Evolutionary conservation across 2,797 vertebrate genomes (phyloP), one percentile per base, ranked within the genome.

Genomic region (Syngnathus acus): DNA sequence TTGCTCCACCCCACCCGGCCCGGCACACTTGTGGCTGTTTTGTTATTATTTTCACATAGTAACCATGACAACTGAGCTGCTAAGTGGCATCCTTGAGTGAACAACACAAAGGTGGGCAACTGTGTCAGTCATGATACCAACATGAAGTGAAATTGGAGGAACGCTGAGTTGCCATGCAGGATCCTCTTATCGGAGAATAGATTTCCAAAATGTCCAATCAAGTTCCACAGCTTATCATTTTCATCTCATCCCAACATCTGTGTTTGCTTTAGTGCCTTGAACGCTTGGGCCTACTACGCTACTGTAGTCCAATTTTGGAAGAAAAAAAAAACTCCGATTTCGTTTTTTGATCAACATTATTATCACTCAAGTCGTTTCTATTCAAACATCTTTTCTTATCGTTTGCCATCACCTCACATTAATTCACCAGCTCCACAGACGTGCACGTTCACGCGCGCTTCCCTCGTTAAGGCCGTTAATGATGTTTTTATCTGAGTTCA

Each of bases 401-500:
- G n/a, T 26, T 37, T 37, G 6, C 26, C 26, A 32, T 17, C 55
- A 38, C 59, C 39, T 21, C 19, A 43, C n/a, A 61, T 14, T 57
- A 57, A 57, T 57, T 57, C 13, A 32, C 23, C 13, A 57, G 55
- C 55, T 57, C 55, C 19, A 43, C 39, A 23, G 10, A 43, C 59
- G 39, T 38, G 40, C 38, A 21, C 8, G 11, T 3, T n/a, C 58
- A 43, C 60, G 45, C 40, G 16, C 9, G 7, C 11, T 21, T 26
- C 1, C 40, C 42, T 62, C 23, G 26, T 50, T 60, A 66, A 62
- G 65, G 60, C 66, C 69, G 66, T 67, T 66, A 62, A 48, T 26
- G 70, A 55, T 37, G 37, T 2, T 11, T 14, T 67, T 70, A 65
- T 53, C 67, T 71, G 11, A 73, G 50, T 76, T 75, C 40, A 67